Conservation (phyloP, 1,140 invertebrate species). For the Eriosoma lanigerum region DNA sequence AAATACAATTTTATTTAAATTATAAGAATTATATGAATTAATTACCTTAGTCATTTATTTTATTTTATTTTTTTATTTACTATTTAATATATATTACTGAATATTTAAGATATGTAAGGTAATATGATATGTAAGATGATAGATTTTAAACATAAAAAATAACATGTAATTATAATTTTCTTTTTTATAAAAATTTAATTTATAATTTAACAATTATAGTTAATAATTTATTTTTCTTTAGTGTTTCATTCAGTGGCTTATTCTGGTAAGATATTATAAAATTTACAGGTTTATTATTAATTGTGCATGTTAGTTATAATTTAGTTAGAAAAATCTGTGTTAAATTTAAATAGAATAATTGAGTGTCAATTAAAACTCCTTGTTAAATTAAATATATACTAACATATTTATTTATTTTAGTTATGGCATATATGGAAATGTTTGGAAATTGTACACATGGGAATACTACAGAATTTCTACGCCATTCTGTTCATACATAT, state of each 20-base stretch:
- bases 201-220: constrained; percentile 18
- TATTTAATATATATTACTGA: too few species aligned
- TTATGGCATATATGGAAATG: constrained; percentile 96
- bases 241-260: constrained; percentile 93
- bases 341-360: background rate
- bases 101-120: too few species aligned
- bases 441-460: constrained; percentile 85
- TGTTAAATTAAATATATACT: background rate
- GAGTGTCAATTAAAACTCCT: background rate
- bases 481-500: constrained; percentile 80
- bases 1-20: too few species aligned
- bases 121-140: too few species aligned
- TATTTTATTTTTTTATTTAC: too few species aligned
- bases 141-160: too few species aligned
- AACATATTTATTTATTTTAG: constrained; percentile 63
- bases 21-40: too few species aligned
- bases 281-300: constrained; percentile 8
- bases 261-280: constrained; percentile 73
- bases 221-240: constrained; percentile 58
- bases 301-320: constrained; percentile 40
- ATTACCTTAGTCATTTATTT: too few species aligned
- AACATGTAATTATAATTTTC: background rate
- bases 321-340: constrained; percentile 17
- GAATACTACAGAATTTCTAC: constrained; percentile 70
- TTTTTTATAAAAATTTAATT: background rate